A percentile compares a stretch with the other conserved stretches of the same genome.
These are phyloP conservation scores for Zaprionus capensis DNA, from an alignment of 1,140 invertebrate genomes.

Conservation along the genomic window DNA sequence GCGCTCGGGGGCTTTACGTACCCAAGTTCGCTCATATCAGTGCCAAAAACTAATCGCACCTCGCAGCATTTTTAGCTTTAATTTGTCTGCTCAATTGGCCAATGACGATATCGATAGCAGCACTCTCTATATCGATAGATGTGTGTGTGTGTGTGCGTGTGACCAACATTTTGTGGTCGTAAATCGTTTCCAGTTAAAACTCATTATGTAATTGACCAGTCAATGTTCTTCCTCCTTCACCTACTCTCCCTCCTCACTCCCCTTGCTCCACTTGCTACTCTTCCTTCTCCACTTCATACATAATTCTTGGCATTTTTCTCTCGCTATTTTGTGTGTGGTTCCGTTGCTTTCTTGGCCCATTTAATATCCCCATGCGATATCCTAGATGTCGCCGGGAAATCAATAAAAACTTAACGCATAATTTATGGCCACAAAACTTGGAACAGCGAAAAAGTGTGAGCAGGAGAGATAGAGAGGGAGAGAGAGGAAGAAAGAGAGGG, in stretches of 20 bases:
- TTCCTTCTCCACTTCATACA: background rate
- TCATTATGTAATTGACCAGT: slow-evolving; percentile 41
- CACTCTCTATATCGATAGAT: background rate
- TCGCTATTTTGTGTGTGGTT: background rate
- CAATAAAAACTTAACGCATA: slow-evolving; percentile 72
- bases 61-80: slow-evolving; percentile 9
- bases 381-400: slow-evolving; percentile 45
- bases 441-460: background rate
- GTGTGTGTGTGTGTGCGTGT: background rate
- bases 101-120: slow-evolving; percentile 34
- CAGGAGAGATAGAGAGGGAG: background rate
- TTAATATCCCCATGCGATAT: slow-evolving; percentile 9
- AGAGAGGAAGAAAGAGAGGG: background rate
- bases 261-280: slow-evolving; percentile 2
- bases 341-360: slow-evolving; percentile 6
- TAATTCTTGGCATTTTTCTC: background rate
- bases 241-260: background rate
- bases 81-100: slow-evolving; percentile 27
- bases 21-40: slow-evolving; percentile 22
- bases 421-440: slow-evolving; percentile 49
- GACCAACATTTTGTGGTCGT: slow-evolving; percentile 22
- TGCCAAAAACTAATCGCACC: slow-evolving; percentile 31
- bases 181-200: slow-evolving; percentile 43
- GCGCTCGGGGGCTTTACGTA: slow-evolving; percentile 12
- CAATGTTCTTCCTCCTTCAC: background rate